These are phyloP conservation scores for Myrmecobius fasciatus DNA, from an alignment of 2,113 vertebrate species.

Conservation along the genomic window DNA sequence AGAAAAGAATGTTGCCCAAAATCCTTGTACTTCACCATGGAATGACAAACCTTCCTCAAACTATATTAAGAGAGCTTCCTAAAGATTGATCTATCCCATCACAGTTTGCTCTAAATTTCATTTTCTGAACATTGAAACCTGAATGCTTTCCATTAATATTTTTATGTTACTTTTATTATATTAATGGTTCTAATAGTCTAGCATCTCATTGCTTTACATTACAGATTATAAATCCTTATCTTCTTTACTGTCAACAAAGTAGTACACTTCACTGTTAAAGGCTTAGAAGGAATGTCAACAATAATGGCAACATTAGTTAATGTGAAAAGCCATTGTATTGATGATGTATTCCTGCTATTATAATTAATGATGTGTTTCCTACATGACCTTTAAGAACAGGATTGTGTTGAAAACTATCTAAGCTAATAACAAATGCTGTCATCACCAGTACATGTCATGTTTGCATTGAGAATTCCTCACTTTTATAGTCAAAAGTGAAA, in stretches of 20 bases:
- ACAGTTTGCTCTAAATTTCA: background rate
- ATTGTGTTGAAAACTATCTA: background rate
- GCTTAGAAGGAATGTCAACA: background rate
- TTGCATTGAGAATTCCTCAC: conserved; percentile 4
- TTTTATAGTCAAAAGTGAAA: conserved; percentile 45
- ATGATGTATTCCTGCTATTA: conserved; percentile 39
- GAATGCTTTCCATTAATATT: background rate
- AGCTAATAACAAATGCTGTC: conserved; percentile 29
- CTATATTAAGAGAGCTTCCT: background rate
- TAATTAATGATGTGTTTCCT: conserved; percentile 41
- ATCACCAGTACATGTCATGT: background rate
- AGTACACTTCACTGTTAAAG: conserved; percentile 12
- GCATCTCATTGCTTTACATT: conserved; percentile 26
- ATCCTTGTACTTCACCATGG: background rate
- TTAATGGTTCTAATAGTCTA: conserved; percentile 21
- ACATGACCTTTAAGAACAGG: conserved; percentile 49
- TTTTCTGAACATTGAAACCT: conserved; percentile 34
- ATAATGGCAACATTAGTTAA: background rate
- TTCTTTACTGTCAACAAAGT: conserved; percentile 5
- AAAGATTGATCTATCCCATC: background rate
- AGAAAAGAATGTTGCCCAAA: background rate
- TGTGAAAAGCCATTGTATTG: conserved; percentile 1
- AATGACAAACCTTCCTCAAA: background rate
- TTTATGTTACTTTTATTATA: background rate
- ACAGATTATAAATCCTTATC: background rate